phyloP scores from a whole-genome alignment of 2,113 vertebrate species.

The Eretmochelys imbricata region DNA sequence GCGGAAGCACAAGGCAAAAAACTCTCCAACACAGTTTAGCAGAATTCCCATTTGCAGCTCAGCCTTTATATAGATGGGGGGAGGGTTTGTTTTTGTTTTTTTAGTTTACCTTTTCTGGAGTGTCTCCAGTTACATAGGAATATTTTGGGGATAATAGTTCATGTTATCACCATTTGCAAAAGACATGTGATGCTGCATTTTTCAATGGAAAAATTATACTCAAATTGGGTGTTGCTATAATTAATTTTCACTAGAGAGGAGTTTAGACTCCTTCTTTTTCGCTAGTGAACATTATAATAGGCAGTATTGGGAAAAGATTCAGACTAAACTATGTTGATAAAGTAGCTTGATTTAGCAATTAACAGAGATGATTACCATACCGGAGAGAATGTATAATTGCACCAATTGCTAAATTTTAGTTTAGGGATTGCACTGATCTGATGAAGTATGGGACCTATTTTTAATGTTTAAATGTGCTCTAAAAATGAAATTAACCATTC shows the following conservation, averaged over 20 bases:
- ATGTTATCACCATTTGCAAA: constrained; percentile 24
- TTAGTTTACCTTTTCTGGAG: constrained; percentile 25
- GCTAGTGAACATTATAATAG: constrained; percentile 62
- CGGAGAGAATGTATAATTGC: constrained; percentile 61
- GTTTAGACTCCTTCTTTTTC: constrained; percentile 22
- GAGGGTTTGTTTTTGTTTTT: neutral
- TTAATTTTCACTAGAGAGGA: constrained; percentile 33
- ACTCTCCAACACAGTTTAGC: neutral
- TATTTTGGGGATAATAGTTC: neutral
- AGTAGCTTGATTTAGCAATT: constrained; percentile 74
- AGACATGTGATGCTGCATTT: neutral
- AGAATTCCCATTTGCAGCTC: neutral
- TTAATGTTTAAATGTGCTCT: constrained; percentile 18
- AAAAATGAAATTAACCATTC: neutral
- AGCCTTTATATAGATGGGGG: neutral
- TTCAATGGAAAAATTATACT: constrained; percentile 58
- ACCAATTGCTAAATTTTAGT: constrained; percentile 42
- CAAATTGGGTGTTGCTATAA: constrained; percentile 38
- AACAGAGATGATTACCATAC: constrained; percentile 68
- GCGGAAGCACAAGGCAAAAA: neutral
- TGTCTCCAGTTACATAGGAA: neutral
- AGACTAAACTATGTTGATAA: constrained; percentile 74
- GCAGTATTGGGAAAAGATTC: constrained; percentile 66
- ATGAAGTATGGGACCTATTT: constrained; percentile 43
- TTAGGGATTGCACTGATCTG: constrained; percentile 49